Evolutionary conservation across 2,797 vertebrate genomes (phyloP).

Genomic region (Echeneis naucrates): DNA sequence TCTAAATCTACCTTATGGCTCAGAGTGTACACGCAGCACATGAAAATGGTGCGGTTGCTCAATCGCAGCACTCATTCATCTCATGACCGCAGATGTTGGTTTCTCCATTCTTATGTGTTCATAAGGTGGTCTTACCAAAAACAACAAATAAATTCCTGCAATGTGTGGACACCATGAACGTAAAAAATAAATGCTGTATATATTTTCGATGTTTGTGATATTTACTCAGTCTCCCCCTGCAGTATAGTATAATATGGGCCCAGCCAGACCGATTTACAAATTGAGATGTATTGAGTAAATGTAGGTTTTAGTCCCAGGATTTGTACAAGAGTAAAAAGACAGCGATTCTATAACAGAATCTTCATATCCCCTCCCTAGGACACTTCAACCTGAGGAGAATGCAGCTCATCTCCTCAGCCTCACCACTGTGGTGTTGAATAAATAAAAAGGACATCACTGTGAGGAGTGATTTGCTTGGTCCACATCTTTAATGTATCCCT

Average conservation of each 20-base stretch:
- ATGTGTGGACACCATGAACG: not conserved
- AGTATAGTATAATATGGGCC: not conserved
- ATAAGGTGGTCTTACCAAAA: slow-evolving; percentile 20
- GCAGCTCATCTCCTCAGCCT: slow-evolving; percentile 18
- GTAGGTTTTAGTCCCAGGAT: not conserved
- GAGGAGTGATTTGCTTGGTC: slow-evolving; percentile 44
- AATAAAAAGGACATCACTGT: slow-evolving; percentile 53
- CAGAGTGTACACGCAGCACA: slow-evolving; percentile 3
- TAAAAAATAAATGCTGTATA: not conserved
- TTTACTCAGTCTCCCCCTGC: slow-evolving; percentile 1
- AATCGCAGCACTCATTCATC: slow-evolving; percentile 33
- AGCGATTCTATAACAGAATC: slow-evolving; percentile 3
- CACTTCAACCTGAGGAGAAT: slow-evolving; percentile 6
- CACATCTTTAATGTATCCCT: slow-evolving; percentile 37
- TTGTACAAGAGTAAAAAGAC: not conserved
- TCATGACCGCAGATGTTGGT: slow-evolving; percentile 4
- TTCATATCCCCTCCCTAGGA: not conserved
- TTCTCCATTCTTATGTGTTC: slow-evolving; percentile 7
- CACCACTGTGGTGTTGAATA: slow-evolving; percentile 44
- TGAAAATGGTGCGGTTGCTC: slow-evolving; percentile 17
- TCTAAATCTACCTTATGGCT: slow-evolving; percentile 40
- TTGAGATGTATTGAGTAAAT: slow-evolving; percentile 8
- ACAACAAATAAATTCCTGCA: slow-evolving; percentile 19
- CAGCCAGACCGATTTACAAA: not conserved
- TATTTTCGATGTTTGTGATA: not conserved